phyloP scores from a whole-genome alignment of 2,113 vertebrate species.

The Pampusana beccarii region DNA sequence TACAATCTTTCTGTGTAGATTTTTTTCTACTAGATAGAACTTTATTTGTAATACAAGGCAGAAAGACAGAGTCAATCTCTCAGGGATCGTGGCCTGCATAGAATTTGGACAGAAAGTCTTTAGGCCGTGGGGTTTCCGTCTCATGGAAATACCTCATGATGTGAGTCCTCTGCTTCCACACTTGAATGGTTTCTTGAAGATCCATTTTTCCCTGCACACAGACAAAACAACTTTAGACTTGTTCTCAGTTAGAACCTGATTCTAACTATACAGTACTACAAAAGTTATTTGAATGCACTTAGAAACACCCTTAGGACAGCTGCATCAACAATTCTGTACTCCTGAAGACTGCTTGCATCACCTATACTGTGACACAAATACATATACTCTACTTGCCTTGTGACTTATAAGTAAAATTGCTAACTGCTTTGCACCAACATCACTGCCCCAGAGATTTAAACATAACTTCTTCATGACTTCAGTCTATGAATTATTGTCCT shows the following conservation, averaged over 20 bases:
- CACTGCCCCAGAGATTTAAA: background rate
- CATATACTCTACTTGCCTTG: background rate
- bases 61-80: conserved; percentile 58
- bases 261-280: background rate
- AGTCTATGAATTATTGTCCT: background rate
- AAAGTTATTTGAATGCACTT: background rate
- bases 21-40: background rate
- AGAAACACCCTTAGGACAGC: background rate
- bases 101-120: conserved; percentile 95
- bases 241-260: background rate
- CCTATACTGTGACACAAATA: background rate
- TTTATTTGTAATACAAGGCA: conserved; percentile 72
- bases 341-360: background rate
- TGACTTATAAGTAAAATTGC: background rate
- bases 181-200: conserved; percentile 89
- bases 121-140: conserved; percentile 78
- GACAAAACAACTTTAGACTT: background rate
- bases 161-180: conserved; percentile 97
- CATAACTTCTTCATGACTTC: background rate
- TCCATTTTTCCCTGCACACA: conserved; percentile 91
- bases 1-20: background rate
- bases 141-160: conserved; percentile 94
- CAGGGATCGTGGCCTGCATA: conserved; percentile 88
- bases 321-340: background rate
- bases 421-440: background rate